Evolutionary conservation across 2,888 invertebrate genomes (phyloP).

Genomic region (Pristionchus japonicus): DNA sequence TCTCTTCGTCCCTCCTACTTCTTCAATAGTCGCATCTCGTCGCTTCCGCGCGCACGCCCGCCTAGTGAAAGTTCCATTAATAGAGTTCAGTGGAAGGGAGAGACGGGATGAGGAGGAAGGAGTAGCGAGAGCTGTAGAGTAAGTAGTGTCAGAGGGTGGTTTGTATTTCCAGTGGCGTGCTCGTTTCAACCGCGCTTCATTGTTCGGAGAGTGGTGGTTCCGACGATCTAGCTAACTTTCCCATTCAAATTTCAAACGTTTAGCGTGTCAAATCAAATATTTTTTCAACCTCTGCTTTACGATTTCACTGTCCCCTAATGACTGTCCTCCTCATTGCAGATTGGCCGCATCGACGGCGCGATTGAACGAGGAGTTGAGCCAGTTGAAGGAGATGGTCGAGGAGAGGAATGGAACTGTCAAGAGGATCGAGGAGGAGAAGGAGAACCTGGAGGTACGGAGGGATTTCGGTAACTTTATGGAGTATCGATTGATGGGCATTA

Average conservation of each 20-base stretch:
- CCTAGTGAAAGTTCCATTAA: slow-evolving; percentile 35
- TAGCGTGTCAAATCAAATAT: too few species aligned
- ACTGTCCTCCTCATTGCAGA: not conserved
- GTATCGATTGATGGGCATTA: too few species aligned
- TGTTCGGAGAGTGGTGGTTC: not conserved
- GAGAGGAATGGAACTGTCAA: slow-evolving; percentile 44
- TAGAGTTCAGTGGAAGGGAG: slow-evolving; percentile 16
- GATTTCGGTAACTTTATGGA: not conserved
- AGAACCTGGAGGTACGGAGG: slow-evolving; percentile 38
- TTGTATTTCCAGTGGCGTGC: not conserved
- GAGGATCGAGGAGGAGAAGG: slow-evolving; percentile 46
- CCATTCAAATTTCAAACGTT: too few species aligned
- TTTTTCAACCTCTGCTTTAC: too few species aligned
- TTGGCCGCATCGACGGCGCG: not conserved
- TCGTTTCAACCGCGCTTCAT: not conserved
- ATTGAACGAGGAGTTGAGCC: slow-evolving; percentile 34
- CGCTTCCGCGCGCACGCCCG: not conserved
- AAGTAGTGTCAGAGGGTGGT: not conserved
- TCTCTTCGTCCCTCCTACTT: not conserved
- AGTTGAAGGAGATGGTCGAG: slow-evolving; percentile 43
- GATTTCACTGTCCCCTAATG: not conserved
- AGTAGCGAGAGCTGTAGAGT: not conserved
- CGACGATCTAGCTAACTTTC: not conserved
- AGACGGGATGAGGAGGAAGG: not conserved
- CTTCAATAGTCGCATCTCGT: slow-evolving; percentile 30